Evolutionary conservation across 2,888 invertebrate species (phyloP).

Genomic region (Diaperis boleti): DNA sequence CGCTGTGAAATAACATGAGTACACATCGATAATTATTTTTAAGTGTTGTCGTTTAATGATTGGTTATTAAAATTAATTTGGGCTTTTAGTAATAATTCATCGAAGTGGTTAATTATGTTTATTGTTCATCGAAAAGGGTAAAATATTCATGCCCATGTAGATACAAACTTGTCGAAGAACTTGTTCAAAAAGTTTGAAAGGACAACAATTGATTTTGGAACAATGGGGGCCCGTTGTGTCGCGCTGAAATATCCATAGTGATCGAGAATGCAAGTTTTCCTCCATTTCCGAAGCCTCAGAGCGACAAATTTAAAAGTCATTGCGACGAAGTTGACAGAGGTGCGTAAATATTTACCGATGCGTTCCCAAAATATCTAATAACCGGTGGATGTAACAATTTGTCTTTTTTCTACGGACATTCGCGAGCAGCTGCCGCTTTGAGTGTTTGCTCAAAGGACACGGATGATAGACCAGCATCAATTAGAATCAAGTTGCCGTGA

Average conservation of each 20-base stretch:
- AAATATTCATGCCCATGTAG: slow-evolving; percentile 13
- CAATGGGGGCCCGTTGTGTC: no score
- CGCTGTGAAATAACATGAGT: background rate
- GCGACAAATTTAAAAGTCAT: slow-evolving; percentile 17
- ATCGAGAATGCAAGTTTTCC: no score
- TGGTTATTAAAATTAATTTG: slow-evolving; percentile 24
- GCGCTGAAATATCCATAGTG: no score
- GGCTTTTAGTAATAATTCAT: slow-evolving; percentile 23
- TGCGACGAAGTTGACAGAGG: background rate
- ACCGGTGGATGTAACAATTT: slow-evolving; percentile 22
- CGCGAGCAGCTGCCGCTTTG: slow-evolving; percentile 31
- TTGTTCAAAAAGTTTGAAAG: background rate
- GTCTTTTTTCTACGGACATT: slow-evolving; percentile 19
- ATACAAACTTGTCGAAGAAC: background rate
- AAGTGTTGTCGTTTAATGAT: slow-evolving; percentile 19
- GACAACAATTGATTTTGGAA: background rate
- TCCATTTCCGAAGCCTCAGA: slow-evolving; percentile 1
- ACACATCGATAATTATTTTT: slow-evolving; percentile 15
- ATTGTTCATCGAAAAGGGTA: slow-evolving; percentile 10
- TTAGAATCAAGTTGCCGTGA: slow-evolving; percentile 59
- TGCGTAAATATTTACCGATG: slow-evolving; percentile 24
- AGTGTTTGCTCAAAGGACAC: slow-evolving; percentile 36
- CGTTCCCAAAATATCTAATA: slow-evolving; percentile 11
- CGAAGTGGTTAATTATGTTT: slow-evolving; percentile 16
- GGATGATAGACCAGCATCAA: slow-evolving; percentile 50